Conservation (phyloP, 2,888 invertebrate species). For the Brenthis ino region DNA sequence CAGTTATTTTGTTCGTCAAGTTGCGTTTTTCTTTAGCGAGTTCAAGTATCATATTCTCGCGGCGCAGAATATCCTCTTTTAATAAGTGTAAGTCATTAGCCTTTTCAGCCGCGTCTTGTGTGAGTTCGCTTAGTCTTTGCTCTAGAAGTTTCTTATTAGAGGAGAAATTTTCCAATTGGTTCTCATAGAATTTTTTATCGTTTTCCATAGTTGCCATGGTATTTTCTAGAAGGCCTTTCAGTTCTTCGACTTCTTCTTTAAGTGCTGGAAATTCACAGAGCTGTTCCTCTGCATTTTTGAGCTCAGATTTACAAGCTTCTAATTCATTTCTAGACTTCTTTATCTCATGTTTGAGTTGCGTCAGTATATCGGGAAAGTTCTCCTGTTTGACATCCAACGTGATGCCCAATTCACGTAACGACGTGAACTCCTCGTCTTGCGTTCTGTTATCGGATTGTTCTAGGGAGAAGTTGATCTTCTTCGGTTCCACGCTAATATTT, state of each 20-base stretch:
- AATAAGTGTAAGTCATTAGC: constrained; percentile 78
- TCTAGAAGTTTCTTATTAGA: constrained; percentile 79
- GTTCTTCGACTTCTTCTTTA: constrained; percentile 75
- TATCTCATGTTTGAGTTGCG: constrained; percentile 78
- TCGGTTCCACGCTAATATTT: constrained; percentile 69
- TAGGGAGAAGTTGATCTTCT: constrained; percentile 73
- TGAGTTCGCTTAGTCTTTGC: constrained; percentile 81
- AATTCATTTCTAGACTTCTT: constrained; percentile 80
- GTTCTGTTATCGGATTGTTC: constrained; percentile 66
- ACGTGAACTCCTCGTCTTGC: constrained; percentile 70
- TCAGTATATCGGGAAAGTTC: constrained; percentile 71
- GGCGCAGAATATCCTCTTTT: constrained; percentile 80
- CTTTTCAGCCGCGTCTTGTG: constrained; percentile 78
- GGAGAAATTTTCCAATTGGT: constrained; percentile 78
- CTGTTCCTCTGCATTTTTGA: constrained; percentile 80
- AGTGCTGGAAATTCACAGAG: constrained; percentile 77
- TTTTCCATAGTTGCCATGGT: constrained; percentile 77
- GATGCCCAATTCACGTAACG: constrained; percentile 79
- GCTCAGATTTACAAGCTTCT: constrained; percentile 77
- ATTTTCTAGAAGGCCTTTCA: constrained; percentile 72
- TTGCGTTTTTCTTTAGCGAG: constrained; percentile 82
- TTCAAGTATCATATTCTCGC: constrained; percentile 82
- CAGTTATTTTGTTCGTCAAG: constrained; percentile 71
- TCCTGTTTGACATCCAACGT: constrained; percentile 71
- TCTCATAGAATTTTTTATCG: constrained; percentile 82